phyloP scores from a whole-genome alignment of 1,140 invertebrate species.

The Trichonephila clavata region DNA sequence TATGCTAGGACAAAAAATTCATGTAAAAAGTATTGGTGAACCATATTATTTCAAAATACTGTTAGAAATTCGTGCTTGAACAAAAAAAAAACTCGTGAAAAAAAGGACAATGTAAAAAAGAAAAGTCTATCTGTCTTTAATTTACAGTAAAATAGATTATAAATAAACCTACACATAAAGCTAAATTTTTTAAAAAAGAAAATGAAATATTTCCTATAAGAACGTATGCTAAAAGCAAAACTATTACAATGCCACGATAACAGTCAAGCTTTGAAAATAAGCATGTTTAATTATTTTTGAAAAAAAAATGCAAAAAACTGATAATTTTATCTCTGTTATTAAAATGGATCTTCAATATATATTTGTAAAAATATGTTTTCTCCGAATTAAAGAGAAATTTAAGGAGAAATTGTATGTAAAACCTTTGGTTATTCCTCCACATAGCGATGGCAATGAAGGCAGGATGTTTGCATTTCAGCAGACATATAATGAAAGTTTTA shows the following conservation, averaged over 20 bases:
- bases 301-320: neutral
- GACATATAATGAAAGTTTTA: neutral
- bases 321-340: neutral
- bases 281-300: neutral
- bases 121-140: neutral
- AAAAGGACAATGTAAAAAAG: neutral
- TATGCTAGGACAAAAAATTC: too few relatives aligned
- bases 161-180: neutral
- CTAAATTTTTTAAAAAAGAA: neutral
- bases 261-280: neutral
- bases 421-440: neutral
- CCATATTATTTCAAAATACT: too few relatives aligned
- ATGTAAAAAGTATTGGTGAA: too few relatives aligned
- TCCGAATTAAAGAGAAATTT: neutral
- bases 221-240: neutral
- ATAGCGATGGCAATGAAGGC: neutral
- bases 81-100: neutral
- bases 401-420: neutral
- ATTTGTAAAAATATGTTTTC: neutral
- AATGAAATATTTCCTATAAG: neutral
- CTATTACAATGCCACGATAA: neutral
- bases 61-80: too few relatives aligned
- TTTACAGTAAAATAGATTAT: constrained; percentile 15
- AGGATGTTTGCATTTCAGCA: neutral
- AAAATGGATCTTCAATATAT: neutral